Percentiles rank a stretch among this genome's conserved stretches.
These are phyloP conservation scores for Gymnobelideus leadbeateri DNA, from an alignment of 2,113 vertebrate genomes.

Conservation along the genomic window DNA sequence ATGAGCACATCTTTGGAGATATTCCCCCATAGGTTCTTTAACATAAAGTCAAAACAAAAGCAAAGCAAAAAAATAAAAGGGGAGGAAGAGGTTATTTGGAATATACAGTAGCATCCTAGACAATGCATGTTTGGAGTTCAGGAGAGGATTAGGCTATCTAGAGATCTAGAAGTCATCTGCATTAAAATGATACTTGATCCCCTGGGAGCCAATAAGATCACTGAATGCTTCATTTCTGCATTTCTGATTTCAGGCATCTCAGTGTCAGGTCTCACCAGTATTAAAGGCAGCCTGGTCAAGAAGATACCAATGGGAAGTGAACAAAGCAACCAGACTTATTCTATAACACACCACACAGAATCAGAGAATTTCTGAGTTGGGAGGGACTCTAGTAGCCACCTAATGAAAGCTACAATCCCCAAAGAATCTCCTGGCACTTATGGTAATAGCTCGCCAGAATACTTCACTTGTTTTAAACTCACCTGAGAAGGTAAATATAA, in stretches of 20 bases:
- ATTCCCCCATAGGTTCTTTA: neutral
- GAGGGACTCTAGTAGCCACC: neutral
- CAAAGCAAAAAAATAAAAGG: neutral
- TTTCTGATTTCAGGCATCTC: neutral
- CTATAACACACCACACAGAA: neutral
- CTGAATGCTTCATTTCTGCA: too few species aligned
- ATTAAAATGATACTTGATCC: neutral
- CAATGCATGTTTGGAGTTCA: neutral
- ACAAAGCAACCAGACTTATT: neutral
- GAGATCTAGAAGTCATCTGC: neutral
- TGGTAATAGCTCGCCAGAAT: neutral
- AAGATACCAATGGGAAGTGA: neutral
- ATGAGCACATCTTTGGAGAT: neutral
- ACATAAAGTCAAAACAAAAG: neutral
- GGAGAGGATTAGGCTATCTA: neutral
- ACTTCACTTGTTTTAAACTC: neutral
- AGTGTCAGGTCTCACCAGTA: neutral
- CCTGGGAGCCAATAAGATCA: neutral
- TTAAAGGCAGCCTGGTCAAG: neutral
- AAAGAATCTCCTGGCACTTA: neutral
- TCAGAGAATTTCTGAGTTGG: neutral
- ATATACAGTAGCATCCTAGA: neutral
- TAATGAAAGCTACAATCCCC: neutral
- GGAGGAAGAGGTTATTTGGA: neutral
- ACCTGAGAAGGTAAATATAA: neutral